Percentiles rank a stretch among this genome's conserved stretches.
Conservation (phyloP, 2,797 vertebrate species). For the Myoxocephalus aenaeus region DNA sequence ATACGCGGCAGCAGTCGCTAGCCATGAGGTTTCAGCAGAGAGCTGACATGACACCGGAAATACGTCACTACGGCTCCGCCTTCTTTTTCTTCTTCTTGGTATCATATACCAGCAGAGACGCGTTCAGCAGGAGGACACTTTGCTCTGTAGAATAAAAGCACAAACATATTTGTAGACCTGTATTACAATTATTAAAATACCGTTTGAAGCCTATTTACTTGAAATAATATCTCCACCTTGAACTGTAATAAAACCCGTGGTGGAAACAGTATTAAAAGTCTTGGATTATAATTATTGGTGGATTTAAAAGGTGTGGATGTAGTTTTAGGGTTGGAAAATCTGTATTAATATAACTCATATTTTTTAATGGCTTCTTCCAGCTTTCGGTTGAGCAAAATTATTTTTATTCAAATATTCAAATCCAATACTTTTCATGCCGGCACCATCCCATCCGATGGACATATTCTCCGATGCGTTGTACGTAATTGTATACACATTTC, state of each 20-base stretch:
- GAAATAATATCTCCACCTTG: background rate
- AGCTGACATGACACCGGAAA: conserved; percentile 75
- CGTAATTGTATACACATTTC: background rate
- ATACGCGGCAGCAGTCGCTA: fast-evolving
- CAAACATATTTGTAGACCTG: background rate
- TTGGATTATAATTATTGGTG: background rate
- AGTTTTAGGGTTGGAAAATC: background rate
- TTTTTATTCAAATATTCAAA: background rate
- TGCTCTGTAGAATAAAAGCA: background rate
- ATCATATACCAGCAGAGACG: background rate
- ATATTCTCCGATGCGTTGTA: background rate
- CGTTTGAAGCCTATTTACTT: background rate
- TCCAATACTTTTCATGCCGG: background rate
- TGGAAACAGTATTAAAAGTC: background rate
- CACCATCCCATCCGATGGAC: background rate
- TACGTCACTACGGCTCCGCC: conserved; percentile 14
- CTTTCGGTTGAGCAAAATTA: background rate
- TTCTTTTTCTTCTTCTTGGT: conserved; percentile 10
- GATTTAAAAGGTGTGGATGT: background rate
- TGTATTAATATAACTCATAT: no score
- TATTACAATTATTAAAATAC: background rate
- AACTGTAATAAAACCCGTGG: background rate
- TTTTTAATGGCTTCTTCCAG: background rate
- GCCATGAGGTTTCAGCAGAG: conserved; percentile 44
- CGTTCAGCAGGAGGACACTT: background rate